Conservation (phyloP, 2,797 vertebrate species). For the Myotis daubentonii region DNA sequence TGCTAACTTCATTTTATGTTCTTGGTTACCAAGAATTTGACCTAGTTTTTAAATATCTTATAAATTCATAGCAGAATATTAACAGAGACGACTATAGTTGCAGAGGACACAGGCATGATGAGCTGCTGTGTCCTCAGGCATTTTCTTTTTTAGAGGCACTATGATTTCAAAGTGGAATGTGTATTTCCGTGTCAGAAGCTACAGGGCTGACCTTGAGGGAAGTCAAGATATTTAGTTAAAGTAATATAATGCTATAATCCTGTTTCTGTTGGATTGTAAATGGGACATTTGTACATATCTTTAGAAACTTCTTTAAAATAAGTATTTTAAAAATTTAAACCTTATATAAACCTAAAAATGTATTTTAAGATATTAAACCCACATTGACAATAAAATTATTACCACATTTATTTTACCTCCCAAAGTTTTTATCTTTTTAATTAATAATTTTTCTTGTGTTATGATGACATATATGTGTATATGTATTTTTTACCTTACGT, state of each 20-base stretch:
- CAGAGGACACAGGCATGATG: constrained; percentile 52
- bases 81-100: background rate
- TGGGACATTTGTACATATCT: constrained; percentile 54
- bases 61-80: constrained; percentile 70
- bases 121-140: constrained; percentile 68
- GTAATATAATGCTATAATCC: constrained; percentile 68
- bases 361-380: constrained; percentile 42
- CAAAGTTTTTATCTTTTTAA: background rate
- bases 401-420: constrained; percentile 42
- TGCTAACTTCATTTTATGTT: constrained; percentile 57
- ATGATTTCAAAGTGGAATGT: constrained; percentile 75
- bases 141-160: constrained; percentile 69
- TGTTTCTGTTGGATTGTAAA: constrained; percentile 67
- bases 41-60: constrained; percentile 72
- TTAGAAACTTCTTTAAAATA: constrained; percentile 56
- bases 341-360: constrained; percentile 37
- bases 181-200: constrained; percentile 69
- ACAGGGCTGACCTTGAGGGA: constrained; percentile 73
- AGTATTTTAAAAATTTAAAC: background rate
- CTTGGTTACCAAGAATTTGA: constrained; percentile 67
- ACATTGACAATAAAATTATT: constrained; percentile 63
- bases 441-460: background rate
- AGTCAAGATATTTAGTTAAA: constrained; percentile 57
- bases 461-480: background rate
- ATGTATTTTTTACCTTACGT: background rate